Evolutionary conservation across 1,140 invertebrate genomes (phyloP).

Genomic region (Atopsyche davidsoni): DNA sequence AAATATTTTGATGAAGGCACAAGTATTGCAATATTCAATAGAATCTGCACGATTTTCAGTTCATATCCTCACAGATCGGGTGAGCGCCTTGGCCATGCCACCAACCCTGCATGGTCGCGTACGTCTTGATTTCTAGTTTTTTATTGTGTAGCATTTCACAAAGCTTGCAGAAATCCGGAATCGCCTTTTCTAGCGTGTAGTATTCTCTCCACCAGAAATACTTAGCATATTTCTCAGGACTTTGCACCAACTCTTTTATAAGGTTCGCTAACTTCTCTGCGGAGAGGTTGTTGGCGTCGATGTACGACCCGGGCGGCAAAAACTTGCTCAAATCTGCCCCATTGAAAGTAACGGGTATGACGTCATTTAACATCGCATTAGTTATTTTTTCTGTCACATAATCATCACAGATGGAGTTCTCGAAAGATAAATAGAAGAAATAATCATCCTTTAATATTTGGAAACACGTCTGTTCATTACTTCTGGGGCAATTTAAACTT

Average conservation of each 20-base stretch:
- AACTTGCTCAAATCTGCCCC: slow-evolving; percentile 50
- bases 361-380: slow-evolving; percentile 32
- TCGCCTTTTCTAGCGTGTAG: background rate
- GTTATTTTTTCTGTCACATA: slow-evolving; percentile 58
- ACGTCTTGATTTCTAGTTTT: background rate
- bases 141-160: slow-evolving; percentile 16
- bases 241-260: slow-evolving; percentile 42
- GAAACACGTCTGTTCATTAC: slow-evolving; percentile 37
- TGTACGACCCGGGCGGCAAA: slow-evolving; percentile 48
- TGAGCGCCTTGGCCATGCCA: slow-evolving; percentile 12
- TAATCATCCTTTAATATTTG: slow-evolving; percentile 46
- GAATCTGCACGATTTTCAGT: no score
- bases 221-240: slow-evolving; percentile 41
- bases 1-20: no score
- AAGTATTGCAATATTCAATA: no score
- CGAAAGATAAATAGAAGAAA: slow-evolving; percentile 59
- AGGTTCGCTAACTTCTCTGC: slow-evolving; percentile 48
- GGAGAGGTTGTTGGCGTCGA: slow-evolving; percentile 52
- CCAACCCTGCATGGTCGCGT: slow-evolving; percentile 9
- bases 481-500: slow-evolving; percentile 30
- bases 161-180: slow-evolving; percentile 10
- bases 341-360: slow-evolving; percentile 54
- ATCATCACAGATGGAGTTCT: slow-evolving; percentile 52
- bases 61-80: slow-evolving; percentile 5
- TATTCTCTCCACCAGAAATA: slow-evolving; percentile 49